Evolutionary conservation across 2,888 invertebrate species (phyloP), one percentile per base, ranked within the genome.

Genomic region (Scaeva pyrastri): DNA sequence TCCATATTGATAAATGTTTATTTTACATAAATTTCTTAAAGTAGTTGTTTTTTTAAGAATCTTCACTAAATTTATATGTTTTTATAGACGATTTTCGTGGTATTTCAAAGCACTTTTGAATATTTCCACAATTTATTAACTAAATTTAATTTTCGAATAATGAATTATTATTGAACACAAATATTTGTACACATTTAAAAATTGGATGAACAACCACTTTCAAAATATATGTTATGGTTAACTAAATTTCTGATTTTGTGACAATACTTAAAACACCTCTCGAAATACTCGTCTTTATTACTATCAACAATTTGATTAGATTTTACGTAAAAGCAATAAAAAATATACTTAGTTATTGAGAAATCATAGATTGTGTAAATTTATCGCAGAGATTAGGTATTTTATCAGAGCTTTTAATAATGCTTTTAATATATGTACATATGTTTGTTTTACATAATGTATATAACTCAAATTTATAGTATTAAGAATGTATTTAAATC

Each of bases 1-100:
- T 84, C 79, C 84, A 78, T 74, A 19, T 21, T 62, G 52, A 48
- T 36, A 41, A 55, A 12, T 50, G n/a, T 31, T 41, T 6, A 6
- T 12, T 16, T 16, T 6, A 36, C 26, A 50, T 19, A 6, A 19
- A n/a, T n/a, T n/a, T n/a, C 8, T 23, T n/a, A 7, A 52, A 23
- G 23, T 52, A 1, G 2, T 21, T 11, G 14, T n/a, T 31, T 55
- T 55, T 55, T 3, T 10, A 12, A 12, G 23, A 19, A 14, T 4
- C 5, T 6, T 23, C 16, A 5, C 43, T 56, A n/a, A n/a, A n/a
- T 43, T 56, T 45, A 0, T 58, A 10, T 21, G 16, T 60, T 11
- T 23, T 26, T 43, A 21, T 56, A 19, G n/a, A n/a, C n/a, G 31
- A 7, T 39, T 11, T 39, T 39, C 2, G 2, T 21, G 5, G 6